phyloP scores from a whole-genome alignment of 1,140 invertebrate genomes.

The Notospermus geniculatus region DNA sequence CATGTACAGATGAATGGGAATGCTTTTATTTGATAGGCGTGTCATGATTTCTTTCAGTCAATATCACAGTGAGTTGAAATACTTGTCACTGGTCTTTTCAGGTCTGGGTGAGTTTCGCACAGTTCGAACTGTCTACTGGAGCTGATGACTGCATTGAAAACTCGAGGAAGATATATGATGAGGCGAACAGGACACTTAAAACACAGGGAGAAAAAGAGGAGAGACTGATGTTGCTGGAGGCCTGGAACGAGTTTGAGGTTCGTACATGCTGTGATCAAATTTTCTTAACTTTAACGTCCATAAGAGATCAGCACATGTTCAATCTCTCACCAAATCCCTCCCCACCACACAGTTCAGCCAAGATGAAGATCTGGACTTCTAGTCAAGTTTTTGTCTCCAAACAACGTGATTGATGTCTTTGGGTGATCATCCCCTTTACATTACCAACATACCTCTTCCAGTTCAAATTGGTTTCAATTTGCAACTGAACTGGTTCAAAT shows the following conservation, averaged over 20 bases:
- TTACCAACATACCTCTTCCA: too few species aligned
- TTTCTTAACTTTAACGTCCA: background rate
- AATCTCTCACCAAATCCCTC: too few species aligned
- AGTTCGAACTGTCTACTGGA: slow-evolving; percentile 81
- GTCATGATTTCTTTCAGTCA: too few species aligned
- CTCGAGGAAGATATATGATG: slow-evolving; percentile 82
- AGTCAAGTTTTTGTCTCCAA: too few species aligned
- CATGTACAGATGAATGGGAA: background rate
- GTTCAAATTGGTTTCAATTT: too few species aligned
- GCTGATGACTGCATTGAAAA: slow-evolving; percentile 62
- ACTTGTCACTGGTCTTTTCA: slow-evolving; percentile 41
- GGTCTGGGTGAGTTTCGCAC: slow-evolving; percentile 97
- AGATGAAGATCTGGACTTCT: too few species aligned
- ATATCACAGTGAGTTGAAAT: too few species aligned
- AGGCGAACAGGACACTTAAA: slow-evolving; percentile 76
- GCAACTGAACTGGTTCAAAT: too few species aligned
- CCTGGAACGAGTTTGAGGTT: slow-evolving; percentile 94
- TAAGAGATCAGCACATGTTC: too few species aligned
- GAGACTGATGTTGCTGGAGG: slow-evolving; percentile 87
- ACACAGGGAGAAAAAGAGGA: slow-evolving; percentile 82
- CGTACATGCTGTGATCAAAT: background rate
- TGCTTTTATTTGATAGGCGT: background rate
- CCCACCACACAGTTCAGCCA: too few species aligned
- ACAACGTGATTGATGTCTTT: too few species aligned
- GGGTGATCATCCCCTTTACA: too few species aligned